Percentiles rank a stretch among this genome's conserved stretches.
These are phyloP conservation scores for Dasysyrphus tricinctus DNA, from an alignment of 2,888 invertebrate genomes.

Conservation along the genomic window DNA sequence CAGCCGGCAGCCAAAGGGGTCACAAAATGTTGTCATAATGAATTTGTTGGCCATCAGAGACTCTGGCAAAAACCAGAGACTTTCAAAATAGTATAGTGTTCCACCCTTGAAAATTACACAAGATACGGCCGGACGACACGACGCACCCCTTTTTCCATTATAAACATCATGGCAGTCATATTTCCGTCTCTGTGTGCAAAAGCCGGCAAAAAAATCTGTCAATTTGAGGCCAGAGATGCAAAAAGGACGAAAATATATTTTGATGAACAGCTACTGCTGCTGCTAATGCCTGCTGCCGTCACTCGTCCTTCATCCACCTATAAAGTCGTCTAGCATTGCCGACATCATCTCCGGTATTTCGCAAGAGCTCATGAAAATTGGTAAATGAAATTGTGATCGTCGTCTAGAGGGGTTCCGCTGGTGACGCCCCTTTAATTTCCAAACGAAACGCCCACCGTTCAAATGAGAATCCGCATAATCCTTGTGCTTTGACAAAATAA, in stretches of 20 bases:
- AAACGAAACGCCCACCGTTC: slow-evolving; percentile 63
- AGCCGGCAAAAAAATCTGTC: slow-evolving; percentile 45
- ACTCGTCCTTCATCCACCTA: background rate
- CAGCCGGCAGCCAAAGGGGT: slow-evolving; percentile 34
- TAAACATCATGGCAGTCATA: slow-evolving; percentile 69
- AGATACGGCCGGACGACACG: slow-evolving; percentile 53
- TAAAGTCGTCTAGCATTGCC: slow-evolving; percentile 10
- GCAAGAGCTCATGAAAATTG: slow-evolving; percentile 32
- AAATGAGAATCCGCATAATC: slow-evolving; percentile 55
- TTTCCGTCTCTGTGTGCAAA: slow-evolving; percentile 67
- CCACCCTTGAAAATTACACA: slow-evolving; percentile 58
- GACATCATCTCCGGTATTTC: slow-evolving; percentile 67
- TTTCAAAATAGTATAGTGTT: background rate
- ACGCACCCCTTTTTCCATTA: slow-evolving; percentile 52
- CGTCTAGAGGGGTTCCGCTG: slow-evolving; percentile 74
- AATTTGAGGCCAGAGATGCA: slow-evolving; percentile 28
- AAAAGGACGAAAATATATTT: slow-evolving; percentile 17
- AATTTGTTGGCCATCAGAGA: slow-evolving; percentile 40
- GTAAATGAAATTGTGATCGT: slow-evolving; percentile 74
- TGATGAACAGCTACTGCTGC: slow-evolving; percentile 5
- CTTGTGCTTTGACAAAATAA: slow-evolving; percentile 13
- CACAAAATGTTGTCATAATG: slow-evolving; percentile 53
- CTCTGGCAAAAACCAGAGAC: background rate
- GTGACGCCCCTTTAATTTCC: slow-evolving; percentile 73
- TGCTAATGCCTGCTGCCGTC: background rate